Conservation (phyloP, 2,113 vertebrate genomes). For the Marmota flaviventris region DNA sequence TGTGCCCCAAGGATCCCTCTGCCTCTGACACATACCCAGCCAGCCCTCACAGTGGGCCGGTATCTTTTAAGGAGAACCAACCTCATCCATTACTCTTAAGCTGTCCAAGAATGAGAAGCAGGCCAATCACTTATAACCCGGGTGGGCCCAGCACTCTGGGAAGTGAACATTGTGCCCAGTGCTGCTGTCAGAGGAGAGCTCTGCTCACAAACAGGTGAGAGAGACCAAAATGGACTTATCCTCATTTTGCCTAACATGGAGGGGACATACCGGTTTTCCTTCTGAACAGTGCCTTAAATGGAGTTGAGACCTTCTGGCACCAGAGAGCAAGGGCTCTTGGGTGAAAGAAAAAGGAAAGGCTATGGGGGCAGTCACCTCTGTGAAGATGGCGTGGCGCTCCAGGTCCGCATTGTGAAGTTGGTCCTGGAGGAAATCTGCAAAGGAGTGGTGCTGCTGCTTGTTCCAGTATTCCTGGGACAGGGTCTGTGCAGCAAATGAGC, state of each 20-base stretch:
- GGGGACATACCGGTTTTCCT: neutral
- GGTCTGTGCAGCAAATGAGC: conserved; percentile 76
- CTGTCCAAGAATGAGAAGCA: accelerated
- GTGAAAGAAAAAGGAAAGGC: accelerated
- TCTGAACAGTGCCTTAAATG: neutral
- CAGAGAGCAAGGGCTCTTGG: neutral
- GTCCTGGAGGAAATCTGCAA: conserved; percentile 91
- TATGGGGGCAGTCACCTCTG: conserved; percentile 89
- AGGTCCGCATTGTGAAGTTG: conserved; percentile 66
- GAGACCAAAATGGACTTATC: accelerated
- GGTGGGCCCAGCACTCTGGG: neutral
- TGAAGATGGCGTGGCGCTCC: conserved; percentile 84
- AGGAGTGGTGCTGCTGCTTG: conserved; percentile 87
- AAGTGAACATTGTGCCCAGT: accelerated
- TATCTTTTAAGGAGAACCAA: neutral
- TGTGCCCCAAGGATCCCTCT: neutral
- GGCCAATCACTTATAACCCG: neutral
- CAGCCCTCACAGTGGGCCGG: too few relatives aligned
- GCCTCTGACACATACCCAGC: accelerated
- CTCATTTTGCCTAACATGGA: accelerated
- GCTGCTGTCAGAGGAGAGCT: neutral
- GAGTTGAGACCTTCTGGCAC: neutral
- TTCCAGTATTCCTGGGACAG: conserved; percentile 90
- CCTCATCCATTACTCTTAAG: neutral
- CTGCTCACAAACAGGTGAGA: neutral